Evolutionary conservation across 2,113 vertebrate genomes (phyloP).

Genomic region (Gnathonemus longibarbis): DNA sequence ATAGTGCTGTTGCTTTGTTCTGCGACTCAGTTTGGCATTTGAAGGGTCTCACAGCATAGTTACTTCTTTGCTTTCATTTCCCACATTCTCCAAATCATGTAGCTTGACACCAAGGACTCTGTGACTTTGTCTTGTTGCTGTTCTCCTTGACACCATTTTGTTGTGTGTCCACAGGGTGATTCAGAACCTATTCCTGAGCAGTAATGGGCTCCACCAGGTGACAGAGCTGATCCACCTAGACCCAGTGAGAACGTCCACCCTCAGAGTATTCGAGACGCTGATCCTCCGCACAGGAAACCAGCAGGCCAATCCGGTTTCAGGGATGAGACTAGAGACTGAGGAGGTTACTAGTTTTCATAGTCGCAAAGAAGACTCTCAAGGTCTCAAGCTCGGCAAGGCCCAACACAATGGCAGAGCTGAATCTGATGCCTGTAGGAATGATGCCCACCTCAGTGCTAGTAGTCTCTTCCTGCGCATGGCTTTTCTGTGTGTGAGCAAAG

Average conservation of each 20-base stretch:
- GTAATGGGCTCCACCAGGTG: constrained; percentile 87
- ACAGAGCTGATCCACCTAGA: constrained; percentile 87
- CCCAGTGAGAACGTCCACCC: constrained; percentile 71
- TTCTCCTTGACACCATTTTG: background rate
- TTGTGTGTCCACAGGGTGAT: constrained; percentile 64
- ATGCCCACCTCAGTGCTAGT: constrained; percentile 73
- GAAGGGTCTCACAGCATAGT: background rate
- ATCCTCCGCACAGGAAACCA: constrained; percentile 72
- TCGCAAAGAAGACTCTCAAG: constrained; percentile 62
- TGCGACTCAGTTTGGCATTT: background rate
- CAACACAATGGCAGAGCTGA: constrained; percentile 62
- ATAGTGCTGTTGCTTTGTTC: background rate
- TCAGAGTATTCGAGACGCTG: constrained; percentile 87
- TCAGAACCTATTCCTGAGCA: constrained; percentile 81
- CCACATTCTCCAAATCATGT: background rate
- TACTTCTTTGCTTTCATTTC: background rate
- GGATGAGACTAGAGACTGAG: constrained; percentile 42
- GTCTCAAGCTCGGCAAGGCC: constrained; percentile 80
- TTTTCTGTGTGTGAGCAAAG: constrained; percentile 86
- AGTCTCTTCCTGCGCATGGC: constrained; percentile 88
- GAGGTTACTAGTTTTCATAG: constrained; percentile 46
- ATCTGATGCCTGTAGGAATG: constrained; percentile 42
- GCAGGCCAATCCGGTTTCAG: constrained; percentile 58
- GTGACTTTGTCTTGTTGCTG: background rate
- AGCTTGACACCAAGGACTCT: background rate